Evolutionary conservation across 2,888 invertebrate species (phyloP), one percentile per base, ranked within the genome.

Genomic region (Galeopsomyia nigrocyanea): DNA sequence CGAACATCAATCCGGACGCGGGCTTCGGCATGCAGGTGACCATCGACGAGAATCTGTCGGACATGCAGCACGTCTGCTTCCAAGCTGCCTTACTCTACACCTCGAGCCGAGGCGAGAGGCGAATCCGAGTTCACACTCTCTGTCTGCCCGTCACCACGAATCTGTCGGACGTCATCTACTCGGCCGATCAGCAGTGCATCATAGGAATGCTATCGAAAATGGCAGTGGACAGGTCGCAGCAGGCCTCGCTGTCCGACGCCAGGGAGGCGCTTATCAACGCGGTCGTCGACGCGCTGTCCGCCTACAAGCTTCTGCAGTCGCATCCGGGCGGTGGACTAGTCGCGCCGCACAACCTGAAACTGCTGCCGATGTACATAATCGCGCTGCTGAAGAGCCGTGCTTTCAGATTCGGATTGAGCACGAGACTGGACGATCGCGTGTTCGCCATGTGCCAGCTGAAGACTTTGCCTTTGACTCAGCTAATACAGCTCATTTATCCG

Each of bases 71-170:
- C 51, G 95, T 96, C 64, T 97, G 97, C 88, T 98, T 99, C 89
- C 99, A 99, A 89, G 98, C 98, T 0, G 99, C 99, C 0, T 87
- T 99, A 66, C 90, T 99, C 0, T 99, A 99, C 84, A 99, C 99
- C 1, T 98, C 95, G 19, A 95, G 95, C 84, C 95, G 95, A 90
- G 96, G 96, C 60, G 99, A 99, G 87, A 90, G 99, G 68, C 90
- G 99, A 79, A 99, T 99, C 84, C 91, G 99, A 74, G 99, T 99
- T 17, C 99, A 99, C 87, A 99, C 99, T 0, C 87, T 99, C 76
- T 98, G 98, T 85, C 87, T 99, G 78, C 99, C 99, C 0, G 94
- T 98, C 2, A 94, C 94, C 0, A 91, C 91, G 69, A 95, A 92
- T 79, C 85, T 99, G 69, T 90, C 92, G 1, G 98, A 98, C 81